phyloP scores from a whole-genome alignment of 2,113 vertebrate genomes.

The Eretmochelys imbricata region DNA sequence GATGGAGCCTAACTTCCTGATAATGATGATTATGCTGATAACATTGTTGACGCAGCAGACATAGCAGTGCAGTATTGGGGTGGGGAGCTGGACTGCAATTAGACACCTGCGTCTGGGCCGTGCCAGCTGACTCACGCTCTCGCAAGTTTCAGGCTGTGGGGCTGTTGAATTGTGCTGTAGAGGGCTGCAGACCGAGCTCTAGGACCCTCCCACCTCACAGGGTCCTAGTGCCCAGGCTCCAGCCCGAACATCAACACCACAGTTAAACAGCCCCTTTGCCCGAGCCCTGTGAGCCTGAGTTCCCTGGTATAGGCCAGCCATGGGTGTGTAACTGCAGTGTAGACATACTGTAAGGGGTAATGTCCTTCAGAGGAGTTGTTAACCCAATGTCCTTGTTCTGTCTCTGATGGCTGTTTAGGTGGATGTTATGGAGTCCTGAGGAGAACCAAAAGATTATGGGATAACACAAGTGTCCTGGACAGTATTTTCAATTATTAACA shows the following conservation, averaged over 20 bases:
- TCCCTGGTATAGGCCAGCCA: not conserved
- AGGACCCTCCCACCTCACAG: too few relatives aligned
- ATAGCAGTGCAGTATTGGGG: not conserved
- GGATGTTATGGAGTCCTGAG: rapidly evolving
- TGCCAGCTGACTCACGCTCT: too few relatives aligned
- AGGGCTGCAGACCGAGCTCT: too few relatives aligned
- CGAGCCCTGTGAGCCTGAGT: not conserved
- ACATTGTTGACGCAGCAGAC: not conserved
- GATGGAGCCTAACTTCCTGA: not conserved
- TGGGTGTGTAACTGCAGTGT: not conserved
- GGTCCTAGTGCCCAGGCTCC: not conserved
- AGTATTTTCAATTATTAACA: not conserved
- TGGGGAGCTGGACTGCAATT: not conserved
- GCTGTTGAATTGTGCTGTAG: too few relatives aligned
- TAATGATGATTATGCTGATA: not conserved
- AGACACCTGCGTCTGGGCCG: too few relatives aligned
- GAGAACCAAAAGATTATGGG: rapidly evolving
- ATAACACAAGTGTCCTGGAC: not conserved
- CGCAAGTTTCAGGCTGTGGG: too few relatives aligned
- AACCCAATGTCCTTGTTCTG: not conserved
- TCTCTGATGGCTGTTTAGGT: not conserved
- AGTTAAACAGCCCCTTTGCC: not conserved
- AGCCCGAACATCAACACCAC: not conserved
- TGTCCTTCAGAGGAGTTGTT: not conserved
- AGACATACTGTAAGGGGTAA: not conserved